phyloP scores from a whole-genome alignment of 2,888 invertebrate genomes.

The Monopis laevigella region DNA sequence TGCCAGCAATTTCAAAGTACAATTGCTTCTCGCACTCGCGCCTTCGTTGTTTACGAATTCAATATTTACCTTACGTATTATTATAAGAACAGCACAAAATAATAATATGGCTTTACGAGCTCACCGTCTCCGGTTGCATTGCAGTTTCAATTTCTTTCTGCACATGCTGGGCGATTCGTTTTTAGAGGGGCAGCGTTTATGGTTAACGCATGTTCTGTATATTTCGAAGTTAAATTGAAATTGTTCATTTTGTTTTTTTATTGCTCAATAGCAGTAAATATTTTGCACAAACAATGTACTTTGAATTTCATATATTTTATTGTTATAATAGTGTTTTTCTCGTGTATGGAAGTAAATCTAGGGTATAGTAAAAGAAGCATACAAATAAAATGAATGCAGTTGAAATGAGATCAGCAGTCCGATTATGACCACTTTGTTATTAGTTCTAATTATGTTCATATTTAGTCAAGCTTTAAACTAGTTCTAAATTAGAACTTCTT shows the following conservation, averaged over 20 bases:
- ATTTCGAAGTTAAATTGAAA: constrained; percentile 19
- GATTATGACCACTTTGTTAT: too few species aligned
- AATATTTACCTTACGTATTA: constrained; percentile 12
- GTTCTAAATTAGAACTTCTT: too few species aligned
- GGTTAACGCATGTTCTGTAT: constrained; percentile 29
- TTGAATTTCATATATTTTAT: too few species aligned
- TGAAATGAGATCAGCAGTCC: too few species aligned
- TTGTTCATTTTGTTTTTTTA: constrained; percentile 23
- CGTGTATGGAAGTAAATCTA: too few species aligned
- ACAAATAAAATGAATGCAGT: too few species aligned
- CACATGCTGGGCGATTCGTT: constrained; percentile 21
- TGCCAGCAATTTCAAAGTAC: constrained; percentile 13
- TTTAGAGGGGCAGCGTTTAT: constrained; percentile 23
- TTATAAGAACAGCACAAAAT: constrained; percentile 11
- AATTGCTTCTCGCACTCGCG: constrained; percentile 10
- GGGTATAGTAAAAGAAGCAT: too few species aligned
- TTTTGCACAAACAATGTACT: too few species aligned
- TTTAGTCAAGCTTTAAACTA: too few species aligned
- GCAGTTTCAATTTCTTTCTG: constrained; percentile 44
- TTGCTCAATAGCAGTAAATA: too few species aligned
- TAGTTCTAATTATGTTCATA: too few species aligned
- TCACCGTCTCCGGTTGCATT: constrained; percentile 36
- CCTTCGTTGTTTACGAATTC: constrained; percentile 11
- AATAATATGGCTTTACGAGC: constrained; percentile 25
- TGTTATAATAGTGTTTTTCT: too few species aligned